phyloP scores from a whole-genome alignment of 2,888 invertebrate species.

The Leptogaster cylindrica region DNA sequence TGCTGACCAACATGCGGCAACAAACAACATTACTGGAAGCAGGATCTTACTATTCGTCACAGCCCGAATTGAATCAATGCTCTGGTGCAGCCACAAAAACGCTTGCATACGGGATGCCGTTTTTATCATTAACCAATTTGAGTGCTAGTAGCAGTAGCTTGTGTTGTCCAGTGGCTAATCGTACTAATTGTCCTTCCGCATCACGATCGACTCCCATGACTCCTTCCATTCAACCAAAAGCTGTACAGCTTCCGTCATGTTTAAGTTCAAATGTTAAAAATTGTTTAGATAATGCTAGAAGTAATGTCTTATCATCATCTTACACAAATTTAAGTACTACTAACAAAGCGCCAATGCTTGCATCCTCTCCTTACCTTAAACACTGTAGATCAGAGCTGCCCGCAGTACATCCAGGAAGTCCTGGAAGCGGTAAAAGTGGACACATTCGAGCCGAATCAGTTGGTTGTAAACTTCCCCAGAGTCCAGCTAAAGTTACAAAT shows the following conservation, averaged over 20 bases:
- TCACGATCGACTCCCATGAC: no score
- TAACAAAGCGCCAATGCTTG: slow-evolving; percentile 62
- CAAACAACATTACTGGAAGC: neutral
- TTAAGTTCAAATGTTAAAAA: neutral
- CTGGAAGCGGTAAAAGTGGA: slow-evolving; percentile 47
- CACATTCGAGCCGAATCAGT: slow-evolving; percentile 66
- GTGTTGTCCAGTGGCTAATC: neutral
- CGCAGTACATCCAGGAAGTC: slow-evolving; percentile 43
- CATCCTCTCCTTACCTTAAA: slow-evolving; percentile 58
- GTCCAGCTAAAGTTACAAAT: slow-evolving; percentile 64
- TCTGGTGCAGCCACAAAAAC: no score
- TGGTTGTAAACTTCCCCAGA: slow-evolving; percentile 65
- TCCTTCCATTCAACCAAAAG: slow-evolving; percentile 9
- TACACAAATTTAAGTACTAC: slow-evolving; percentile 49
- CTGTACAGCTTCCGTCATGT: slow-evolving; percentile 4
- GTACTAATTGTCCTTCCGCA: slow-evolving; percentile 33
- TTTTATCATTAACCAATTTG: slow-evolving; percentile 44
- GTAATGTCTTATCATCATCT: slow-evolving; percentile 50
- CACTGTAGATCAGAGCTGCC: slow-evolving; percentile 48
- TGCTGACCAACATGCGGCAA: neutral
- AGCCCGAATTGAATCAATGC: no score
- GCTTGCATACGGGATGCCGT: no score
- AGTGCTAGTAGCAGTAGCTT: slow-evolving; percentile 17
- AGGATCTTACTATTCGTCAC: slow-evolving; percentile 42
- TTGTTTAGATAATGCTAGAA: slow-evolving; percentile 54